Base-by-base conservation (phyloP, 1,140 invertebrate genomes). In the Neodiprion pinetum region DNA sequence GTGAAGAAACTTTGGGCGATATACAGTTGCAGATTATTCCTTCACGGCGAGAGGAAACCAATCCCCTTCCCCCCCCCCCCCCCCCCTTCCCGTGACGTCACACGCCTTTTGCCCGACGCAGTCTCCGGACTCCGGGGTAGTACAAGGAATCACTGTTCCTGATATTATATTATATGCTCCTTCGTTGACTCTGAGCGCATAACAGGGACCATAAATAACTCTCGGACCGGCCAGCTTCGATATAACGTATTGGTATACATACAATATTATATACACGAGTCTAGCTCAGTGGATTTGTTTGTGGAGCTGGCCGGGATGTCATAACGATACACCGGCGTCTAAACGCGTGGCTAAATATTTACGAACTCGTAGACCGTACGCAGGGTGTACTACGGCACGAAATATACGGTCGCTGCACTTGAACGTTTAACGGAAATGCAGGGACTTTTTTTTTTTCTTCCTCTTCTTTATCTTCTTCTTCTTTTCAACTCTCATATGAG, bases 221-320 rank as follows among this genome's bases (percentile, higher is more conserved):
- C 53, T 12, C 11, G 11, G 53, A 17, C 11, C n/a, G 11, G 11
- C 11, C 11, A 12, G 11, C 11, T 12, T 17, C 53, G 53, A 61
- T 61, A 61, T 61, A 61, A 61, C n/a, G n/a, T 61, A 40, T 40
- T 40, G 28, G 28, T 61, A 61, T 61, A 40, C 28, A 40, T 40
- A 40, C 28, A 17, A 40, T 61, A 61, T 61, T 17, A 17, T 61
- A 61, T 61, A 61, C 53, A 61, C 53, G 53, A 61, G 53, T 61
- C 53, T 40, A 40, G 28, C 28, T 61, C 53, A 61, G 53, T 61
- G 53, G 53, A 61, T 61, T 61, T 61, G 53, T 61, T 61, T 61
- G 53, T 61, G 53, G 53, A 61, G n/a, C 53, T 61, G 53, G 53
- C 53, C 53, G 53, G 53, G 53, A 61, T 61, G 53, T 61, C 53